These are phyloP conservation scores for Xerus rutilus DNA, from an alignment of 2,797 vertebrate genomes.

Conservation along the genomic window DNA sequence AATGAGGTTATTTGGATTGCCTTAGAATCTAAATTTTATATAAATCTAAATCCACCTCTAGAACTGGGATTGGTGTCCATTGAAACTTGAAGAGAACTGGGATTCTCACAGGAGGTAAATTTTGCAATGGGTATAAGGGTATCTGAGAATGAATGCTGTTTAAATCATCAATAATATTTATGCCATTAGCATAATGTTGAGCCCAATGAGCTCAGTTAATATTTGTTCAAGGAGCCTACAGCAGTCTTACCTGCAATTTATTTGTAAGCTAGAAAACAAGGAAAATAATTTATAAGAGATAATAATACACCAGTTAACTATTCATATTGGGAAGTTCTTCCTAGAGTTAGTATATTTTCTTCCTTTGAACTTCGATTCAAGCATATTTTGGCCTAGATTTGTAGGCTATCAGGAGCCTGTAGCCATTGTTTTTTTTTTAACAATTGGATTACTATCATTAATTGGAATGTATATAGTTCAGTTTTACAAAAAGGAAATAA, in stretches of 20 bases:
- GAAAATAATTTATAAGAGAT: conserved; percentile 9
- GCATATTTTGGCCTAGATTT: not conserved
- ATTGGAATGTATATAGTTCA: conserved; percentile 2
- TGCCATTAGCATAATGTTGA: not conserved
- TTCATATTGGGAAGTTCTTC: not conserved
- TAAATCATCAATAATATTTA: not conserved
- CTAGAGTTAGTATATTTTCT: conserved; percentile 1
- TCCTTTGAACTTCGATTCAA: conserved; percentile 30
- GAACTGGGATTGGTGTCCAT: not conserved
- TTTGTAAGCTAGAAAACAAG: conserved; percentile 17
- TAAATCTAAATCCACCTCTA: not conserved
- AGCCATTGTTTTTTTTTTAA: conserved; percentile 26
- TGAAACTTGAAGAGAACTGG: not conserved
- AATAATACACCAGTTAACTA: not conserved
- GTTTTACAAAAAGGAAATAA: not conserved
- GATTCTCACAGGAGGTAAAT: not conserved
- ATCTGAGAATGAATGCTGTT: not conserved
- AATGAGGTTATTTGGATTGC: not conserved
- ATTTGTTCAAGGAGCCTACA: not conserved
- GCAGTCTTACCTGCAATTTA: not conserved
- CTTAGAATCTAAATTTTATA: conserved; percentile 24
- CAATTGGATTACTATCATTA: conserved; percentile 37
- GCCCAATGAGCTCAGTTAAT: not conserved
- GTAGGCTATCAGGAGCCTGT: not conserved
- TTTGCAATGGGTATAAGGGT: not conserved